A percentile compares a stretch with the other conserved stretches of the same genome.
These are phyloP conservation scores for Polyodon spathula DNA, from an alignment of 2,113 vertebrate species.

Conservation along the genomic window DNA sequence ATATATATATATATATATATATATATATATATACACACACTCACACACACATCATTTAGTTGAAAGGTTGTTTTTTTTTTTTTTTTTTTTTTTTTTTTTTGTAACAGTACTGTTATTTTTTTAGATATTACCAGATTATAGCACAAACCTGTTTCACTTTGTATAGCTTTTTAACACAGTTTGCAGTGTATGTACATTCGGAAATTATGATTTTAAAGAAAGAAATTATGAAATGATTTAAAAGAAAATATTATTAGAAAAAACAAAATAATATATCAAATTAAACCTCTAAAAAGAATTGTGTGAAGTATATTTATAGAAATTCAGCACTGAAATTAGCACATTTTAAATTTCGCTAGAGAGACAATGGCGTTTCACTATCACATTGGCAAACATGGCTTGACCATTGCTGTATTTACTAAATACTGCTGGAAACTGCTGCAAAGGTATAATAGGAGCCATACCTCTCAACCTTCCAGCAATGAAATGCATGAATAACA, in stretches of 20 bases:
- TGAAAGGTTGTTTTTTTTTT: conserved; percentile 47
- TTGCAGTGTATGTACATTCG: conserved; percentile 70
- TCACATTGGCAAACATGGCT: background rate
- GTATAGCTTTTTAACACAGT: conserved; percentile 70
- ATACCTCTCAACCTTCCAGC: background rate
- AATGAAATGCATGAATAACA: no score
- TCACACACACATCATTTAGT: conserved; percentile 61
- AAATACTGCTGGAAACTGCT: background rate
- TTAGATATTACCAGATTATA: conserved; percentile 67
- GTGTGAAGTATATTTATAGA: conserved; percentile 25
- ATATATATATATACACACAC: conserved; percentile 54
- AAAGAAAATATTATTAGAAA: conserved; percentile 57
- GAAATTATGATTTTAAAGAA: conserved; percentile 67
- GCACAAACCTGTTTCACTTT: conserved; percentile 72
- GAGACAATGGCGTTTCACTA: background rate
- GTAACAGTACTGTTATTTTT: conserved; percentile 61
- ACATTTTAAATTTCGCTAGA: conserved; percentile 16
- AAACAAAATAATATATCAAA: conserved; percentile 69
- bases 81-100: conserved; percentile 44
- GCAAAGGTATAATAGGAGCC: background rate
- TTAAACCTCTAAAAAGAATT: conserved; percentile 10
- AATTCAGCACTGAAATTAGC: conserved; percentile 23
- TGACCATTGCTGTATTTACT: background rate
- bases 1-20: conserved; percentile 50
- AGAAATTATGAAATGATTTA: conserved; percentile 56